These are phyloP conservation scores for Diglossa brunneiventris DNA, from an alignment of 2,113 vertebrate genomes.

Conservation along the genomic window DNA sequence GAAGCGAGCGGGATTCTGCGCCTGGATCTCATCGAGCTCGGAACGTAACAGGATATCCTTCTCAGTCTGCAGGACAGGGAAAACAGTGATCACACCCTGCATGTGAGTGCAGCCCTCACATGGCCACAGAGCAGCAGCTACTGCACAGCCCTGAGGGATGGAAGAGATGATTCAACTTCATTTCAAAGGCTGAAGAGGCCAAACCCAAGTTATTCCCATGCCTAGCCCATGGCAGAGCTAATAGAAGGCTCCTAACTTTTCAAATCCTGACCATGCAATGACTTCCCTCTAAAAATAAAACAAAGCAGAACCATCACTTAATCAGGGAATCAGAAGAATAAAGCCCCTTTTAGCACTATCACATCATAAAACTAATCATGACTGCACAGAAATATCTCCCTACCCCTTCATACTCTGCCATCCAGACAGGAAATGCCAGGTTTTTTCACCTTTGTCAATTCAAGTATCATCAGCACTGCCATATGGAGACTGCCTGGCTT, in stretches of 20 bases:
- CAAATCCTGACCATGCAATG: neutral
- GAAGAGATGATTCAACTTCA: neutral
- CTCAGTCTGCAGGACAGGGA: constrained; percentile 77
- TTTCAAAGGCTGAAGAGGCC: neutral
- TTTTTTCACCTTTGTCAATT: neutral
- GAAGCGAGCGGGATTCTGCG: constrained; percentile 79
- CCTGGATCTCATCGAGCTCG: constrained; percentile 89
- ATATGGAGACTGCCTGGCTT: neutral
- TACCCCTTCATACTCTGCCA: neutral
- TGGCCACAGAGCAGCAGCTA: neutral
- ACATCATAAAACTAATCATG: neutral
- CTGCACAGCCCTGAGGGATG: neutral
- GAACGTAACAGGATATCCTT: constrained; percentile 90
- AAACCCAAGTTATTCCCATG: neutral
- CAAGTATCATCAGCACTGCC: neutral
- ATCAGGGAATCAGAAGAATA: neutral
- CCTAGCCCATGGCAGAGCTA: neutral
- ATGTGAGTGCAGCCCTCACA: neutral
- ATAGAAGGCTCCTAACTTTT: neutral
- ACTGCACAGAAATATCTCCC: neutral
- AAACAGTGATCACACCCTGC: neutral
- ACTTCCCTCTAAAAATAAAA: neutral
- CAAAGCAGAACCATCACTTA: neutral
- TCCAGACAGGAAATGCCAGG: neutral
- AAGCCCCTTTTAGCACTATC: neutral